phyloP scores from a whole-genome alignment of 2,113 vertebrate genomes.

The Rhombomys opimus region DNA sequence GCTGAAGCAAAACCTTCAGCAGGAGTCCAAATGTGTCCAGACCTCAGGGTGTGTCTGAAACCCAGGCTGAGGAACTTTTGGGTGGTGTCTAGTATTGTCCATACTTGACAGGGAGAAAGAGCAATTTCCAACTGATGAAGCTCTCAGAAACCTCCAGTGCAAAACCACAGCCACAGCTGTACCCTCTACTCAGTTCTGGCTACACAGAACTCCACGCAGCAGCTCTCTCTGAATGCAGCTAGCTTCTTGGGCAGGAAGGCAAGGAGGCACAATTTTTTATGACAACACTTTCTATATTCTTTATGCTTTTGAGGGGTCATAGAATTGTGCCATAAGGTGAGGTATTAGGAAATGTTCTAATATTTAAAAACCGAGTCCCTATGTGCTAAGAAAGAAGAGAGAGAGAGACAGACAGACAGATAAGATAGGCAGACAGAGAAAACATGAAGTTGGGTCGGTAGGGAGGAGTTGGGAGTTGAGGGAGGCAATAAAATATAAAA shows the following conservation, averaged over 20 bases:
- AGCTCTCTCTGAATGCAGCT: neutral
- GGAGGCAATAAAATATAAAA: neutral
- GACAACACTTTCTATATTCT: neutral
- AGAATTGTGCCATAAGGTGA: neutral
- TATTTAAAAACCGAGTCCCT: neutral
- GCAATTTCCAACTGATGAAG: neutral
- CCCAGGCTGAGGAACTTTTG: neutral
- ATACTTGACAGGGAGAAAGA: neutral
- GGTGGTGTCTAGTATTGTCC: neutral
- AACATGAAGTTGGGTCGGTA: neutral
- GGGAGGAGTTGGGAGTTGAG: neutral
- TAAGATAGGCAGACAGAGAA: neutral
- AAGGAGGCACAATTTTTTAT: neutral
- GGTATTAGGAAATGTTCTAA: neutral
- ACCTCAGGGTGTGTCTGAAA: constrained; percentile 34
- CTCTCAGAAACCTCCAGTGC: constrained; percentile 1
- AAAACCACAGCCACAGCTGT: neutral
- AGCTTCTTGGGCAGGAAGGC: neutral
- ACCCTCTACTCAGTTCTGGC: neutral
- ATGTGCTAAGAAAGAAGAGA: neutral
- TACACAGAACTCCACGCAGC: neutral
- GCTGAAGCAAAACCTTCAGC: constrained; percentile 60
- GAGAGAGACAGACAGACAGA: neutral
- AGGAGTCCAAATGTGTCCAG: constrained; percentile 52
- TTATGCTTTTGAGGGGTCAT: constrained; percentile 13